Percentiles rank a stretch among this genome's conserved stretches.
phyloP scores from a whole-genome alignment of 2,797 vertebrate genomes.

The Lutjanus campechanus region DNA sequence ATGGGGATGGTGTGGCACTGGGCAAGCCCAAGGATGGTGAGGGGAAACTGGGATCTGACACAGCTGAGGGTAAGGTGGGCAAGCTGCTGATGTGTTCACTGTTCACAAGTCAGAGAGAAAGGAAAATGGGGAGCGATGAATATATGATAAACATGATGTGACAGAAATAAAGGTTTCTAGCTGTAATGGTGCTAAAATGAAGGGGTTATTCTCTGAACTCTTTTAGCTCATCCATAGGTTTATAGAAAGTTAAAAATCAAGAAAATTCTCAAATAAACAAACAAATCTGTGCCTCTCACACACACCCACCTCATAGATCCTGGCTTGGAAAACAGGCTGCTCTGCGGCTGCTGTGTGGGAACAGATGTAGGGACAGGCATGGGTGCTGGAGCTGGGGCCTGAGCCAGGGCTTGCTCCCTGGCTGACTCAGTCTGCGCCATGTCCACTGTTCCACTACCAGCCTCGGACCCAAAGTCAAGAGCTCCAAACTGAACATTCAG shows the following conservation, averaged over 20 bases:
- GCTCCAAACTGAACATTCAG: constrained; percentile 98
- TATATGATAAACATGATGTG: neutral
- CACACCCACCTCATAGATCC: constrained; percentile 86
- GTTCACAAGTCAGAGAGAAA: constrained; percentile 43
- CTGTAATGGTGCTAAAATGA: neutral
- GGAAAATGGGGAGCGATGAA: neutral
- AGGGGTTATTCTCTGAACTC: neutral
- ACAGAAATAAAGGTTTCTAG: neutral
- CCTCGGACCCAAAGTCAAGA: constrained; percentile 95
- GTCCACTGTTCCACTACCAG: constrained; percentile 83
- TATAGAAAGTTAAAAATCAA: neutral
- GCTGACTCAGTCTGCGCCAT: constrained; percentile 85
- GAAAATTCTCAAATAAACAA: neutral
- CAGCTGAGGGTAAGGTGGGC: constrained; percentile 86
- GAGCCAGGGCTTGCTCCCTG: constrained; percentile 78
- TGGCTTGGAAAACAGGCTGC: constrained; percentile 92
- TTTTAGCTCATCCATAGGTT: neutral
- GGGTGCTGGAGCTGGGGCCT: constrained; percentile 40
- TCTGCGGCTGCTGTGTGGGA: constrained; percentile 82
- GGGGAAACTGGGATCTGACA: constrained; percentile 89
- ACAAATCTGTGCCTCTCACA: constrained; percentile 38
- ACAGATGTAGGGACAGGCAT: constrained; percentile 55
- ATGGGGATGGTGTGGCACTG: constrained; percentile 84
- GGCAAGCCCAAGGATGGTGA: constrained; percentile 90
- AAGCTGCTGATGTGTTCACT: constrained; percentile 93